Evolutionary conservation across 2,797 vertebrate genomes (phyloP).

Genomic region (Platyrinchus mystaceus): DNA sequence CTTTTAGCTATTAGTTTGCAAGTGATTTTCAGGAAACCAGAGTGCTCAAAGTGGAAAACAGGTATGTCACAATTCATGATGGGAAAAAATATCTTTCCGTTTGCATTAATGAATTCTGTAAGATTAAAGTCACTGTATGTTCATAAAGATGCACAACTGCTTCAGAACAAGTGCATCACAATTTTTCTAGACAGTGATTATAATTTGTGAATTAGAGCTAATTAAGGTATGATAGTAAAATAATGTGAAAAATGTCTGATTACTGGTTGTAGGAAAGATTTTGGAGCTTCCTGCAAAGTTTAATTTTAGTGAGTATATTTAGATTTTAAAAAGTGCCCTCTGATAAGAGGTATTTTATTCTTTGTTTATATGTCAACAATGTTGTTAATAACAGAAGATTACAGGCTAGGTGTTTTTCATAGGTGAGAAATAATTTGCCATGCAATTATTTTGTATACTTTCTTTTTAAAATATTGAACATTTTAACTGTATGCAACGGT

Average conservation of each 20-base stretch:
- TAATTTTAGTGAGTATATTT: not conserved
- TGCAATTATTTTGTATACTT: not conserved
- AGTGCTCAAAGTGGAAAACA: not conserved
- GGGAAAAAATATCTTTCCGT: not conserved
- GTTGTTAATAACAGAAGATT: not conserved
- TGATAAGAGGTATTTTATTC: not conserved
- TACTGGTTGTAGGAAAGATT: not conserved
- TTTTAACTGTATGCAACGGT: not conserved
- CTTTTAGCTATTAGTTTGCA: not conserved
- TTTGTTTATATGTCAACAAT: not conserved
- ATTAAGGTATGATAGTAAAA: conserved; percentile 32
- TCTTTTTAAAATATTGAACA: not conserved
- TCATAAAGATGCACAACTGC: not conserved
- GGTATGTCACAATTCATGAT: not conserved
- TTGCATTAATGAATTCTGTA: not conserved
- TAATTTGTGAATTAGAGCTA: conserved; percentile 36
- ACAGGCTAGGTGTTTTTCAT: not conserved
- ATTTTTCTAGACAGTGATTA: conserved; percentile 13
- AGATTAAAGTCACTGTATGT: not conserved
- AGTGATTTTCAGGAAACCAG: not conserved
- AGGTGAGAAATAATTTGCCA: not conserved
- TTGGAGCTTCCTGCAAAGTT: conserved; percentile 9
- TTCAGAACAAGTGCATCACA: not conserved
- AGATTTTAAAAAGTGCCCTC: not conserved
- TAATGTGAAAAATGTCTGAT: conserved; percentile 2